Evolutionary conservation across 2,888 invertebrate genomes (phyloP).

Genomic region (Nudaria mundana): DNA sequence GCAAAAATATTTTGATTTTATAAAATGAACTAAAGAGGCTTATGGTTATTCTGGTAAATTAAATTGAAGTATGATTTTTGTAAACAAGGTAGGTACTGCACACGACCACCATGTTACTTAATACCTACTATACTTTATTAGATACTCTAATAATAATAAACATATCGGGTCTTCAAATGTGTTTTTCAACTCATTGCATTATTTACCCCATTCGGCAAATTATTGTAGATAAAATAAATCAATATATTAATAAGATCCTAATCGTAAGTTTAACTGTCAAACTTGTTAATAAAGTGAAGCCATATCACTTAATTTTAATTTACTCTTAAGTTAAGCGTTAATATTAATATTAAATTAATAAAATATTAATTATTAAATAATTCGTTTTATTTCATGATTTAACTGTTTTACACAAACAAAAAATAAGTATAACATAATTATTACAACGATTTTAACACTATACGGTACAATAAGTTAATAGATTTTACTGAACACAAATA

Average conservation of each 20-base stretch:
- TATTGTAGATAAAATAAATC: conserved; percentile 13
- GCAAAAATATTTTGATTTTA: no score
- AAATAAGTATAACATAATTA: conserved; percentile 19
- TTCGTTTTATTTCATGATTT: conserved; percentile 53
- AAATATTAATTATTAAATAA: conserved; percentile 42
- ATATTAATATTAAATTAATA: conserved; percentile 41
- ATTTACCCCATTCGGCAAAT: conserved; percentile 10
- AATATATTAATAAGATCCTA: conserved; percentile 11
- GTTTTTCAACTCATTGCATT: conserved; percentile 23
- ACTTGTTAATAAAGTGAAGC: conserved; percentile 58
- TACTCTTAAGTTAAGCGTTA: conserved; percentile 63
- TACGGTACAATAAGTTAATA: conserved; percentile 28
- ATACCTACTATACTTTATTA: no score
- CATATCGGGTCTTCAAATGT: no score
- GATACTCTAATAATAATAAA: no score
- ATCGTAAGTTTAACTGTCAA: conserved; percentile 28
- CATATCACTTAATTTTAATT: conserved; percentile 69
- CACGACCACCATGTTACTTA: no score
- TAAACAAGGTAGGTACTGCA: no score
- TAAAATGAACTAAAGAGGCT: no score
- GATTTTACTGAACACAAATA: conserved; percentile 31
- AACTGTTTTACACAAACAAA: conserved; percentile 9
- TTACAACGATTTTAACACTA: conserved; percentile 29
- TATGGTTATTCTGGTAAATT: no score
- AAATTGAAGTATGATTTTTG: no score